Evolutionary conservation across 2,797 vertebrate species (phyloP).

Genomic region (Benthosema pterotum): DNA sequence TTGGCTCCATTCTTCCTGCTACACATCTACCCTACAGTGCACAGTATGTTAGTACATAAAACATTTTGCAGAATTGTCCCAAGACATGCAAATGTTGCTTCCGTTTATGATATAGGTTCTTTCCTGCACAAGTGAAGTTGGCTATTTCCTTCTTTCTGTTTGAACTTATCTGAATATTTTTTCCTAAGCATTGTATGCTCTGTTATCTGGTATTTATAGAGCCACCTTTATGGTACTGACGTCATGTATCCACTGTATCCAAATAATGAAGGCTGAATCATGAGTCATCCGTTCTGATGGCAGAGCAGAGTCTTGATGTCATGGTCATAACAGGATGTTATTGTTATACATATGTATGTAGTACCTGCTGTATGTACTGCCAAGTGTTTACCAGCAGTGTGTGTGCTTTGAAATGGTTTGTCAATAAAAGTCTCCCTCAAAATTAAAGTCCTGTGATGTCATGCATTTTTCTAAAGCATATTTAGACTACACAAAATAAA

Average conservation of each 20-base stretch:
- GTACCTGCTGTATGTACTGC: constrained; percentile 15
- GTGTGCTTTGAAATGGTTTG: constrained; percentile 5
- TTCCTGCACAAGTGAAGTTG: constrained; percentile 15
- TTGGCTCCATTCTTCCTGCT: not conserved
- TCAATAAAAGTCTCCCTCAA: constrained; percentile 24
- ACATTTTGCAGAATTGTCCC: not conserved
- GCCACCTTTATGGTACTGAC: constrained; percentile 12
- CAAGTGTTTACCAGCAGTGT: constrained; percentile 23
- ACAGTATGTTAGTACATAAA: not conserved
- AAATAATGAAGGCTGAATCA: constrained; percentile 19
- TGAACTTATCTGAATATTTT: not conserved
- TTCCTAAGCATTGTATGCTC: constrained; percentile 7
- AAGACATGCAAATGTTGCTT: constrained; percentile 24
- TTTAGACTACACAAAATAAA: no score
- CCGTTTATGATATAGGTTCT: not conserved
- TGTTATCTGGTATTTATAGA: constrained; percentile 21
- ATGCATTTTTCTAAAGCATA: constrained; percentile 8
- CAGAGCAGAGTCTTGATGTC: constrained; percentile 19
- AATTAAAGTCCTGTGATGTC: constrained; percentile 7
- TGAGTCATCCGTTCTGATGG: constrained; percentile 39
- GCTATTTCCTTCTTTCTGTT: constrained; percentile 16
- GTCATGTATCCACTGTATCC: constrained; percentile 6
- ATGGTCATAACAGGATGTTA: constrained; percentile 24
- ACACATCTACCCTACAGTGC: not conserved
- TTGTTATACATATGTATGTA: no score